Percentiles rank a stretch among this genome's conserved stretches.
phyloP scores from a whole-genome alignment of 2,888 invertebrate species.

The Dicycla oo region DNA sequence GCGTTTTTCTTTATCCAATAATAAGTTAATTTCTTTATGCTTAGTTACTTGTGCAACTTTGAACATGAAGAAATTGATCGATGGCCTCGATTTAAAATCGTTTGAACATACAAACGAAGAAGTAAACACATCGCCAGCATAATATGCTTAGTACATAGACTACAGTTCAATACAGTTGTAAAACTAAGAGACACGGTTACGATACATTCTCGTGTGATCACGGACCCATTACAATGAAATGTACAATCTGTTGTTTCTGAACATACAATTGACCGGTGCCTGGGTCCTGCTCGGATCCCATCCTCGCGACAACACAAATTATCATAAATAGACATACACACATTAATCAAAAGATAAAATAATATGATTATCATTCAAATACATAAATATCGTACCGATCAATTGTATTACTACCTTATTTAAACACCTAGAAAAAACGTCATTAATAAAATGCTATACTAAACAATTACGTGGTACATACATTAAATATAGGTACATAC shows the following conservation, averaged over 20 bases:
- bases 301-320: constrained; percentile 45
- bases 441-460: constrained; percentile 77
- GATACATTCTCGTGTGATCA: constrained; percentile 57
- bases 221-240: constrained; percentile 89
- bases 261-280: constrained; percentile 77
- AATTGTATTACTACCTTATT: constrained; percentile 74
- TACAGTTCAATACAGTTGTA: constrained; percentile 55
- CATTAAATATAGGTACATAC: constrained; percentile 77
- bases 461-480: constrained; percentile 75
- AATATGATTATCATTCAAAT: constrained; percentile 51
- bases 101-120: constrained; percentile 68
- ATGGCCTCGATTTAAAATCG: constrained; percentile 89
- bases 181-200: constrained; percentile 58
- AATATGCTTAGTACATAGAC: constrained; percentile 54
- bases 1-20: constrained; percentile 81
- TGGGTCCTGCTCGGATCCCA: constrained; percentile 65
- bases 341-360: constrained; percentile 40
- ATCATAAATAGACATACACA: constrained; percentile 40
- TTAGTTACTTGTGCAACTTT: constrained; percentile 85
- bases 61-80: constrained; percentile 85
- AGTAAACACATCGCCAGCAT: constrained; percentile 59
- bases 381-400: constrained; percentile 72
- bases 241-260: constrained; percentile 81
- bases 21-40: constrained; percentile 85
- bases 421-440: constrained; percentile 75